A percentile compares a stretch with the other conserved stretches of the same genome.
These are phyloP conservation scores for Rhodinocichla rosea DNA, from an alignment of 2,113 vertebrate species.

Conservation along the genomic window DNA sequence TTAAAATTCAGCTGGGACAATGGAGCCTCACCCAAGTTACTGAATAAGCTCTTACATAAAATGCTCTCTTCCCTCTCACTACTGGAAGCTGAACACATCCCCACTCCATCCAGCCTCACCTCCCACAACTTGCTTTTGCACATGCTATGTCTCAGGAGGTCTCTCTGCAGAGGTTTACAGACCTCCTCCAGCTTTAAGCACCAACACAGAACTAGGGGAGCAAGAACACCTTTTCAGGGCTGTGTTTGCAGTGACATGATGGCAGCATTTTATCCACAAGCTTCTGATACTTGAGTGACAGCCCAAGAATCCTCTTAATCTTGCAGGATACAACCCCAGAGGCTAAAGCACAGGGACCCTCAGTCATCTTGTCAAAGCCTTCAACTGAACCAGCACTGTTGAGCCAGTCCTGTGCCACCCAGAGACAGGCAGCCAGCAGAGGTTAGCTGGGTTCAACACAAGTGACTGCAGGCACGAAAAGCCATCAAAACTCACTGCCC, in stretches of 20 bases:
- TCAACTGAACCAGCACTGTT: neutral
- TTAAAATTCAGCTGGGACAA: conserved; percentile 41
- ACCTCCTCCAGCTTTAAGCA: neutral
- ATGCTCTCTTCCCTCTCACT: neutral
- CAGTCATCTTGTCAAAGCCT: neutral
- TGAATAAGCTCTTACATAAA: conserved; percentile 25
- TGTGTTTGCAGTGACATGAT: neutral
- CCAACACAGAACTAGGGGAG: neutral
- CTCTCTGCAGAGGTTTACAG: neutral
- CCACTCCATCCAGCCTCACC: neutral
- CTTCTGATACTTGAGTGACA: neutral
- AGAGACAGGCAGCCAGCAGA: neutral
- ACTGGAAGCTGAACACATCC: neutral
- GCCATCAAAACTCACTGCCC: conserved; percentile 33
- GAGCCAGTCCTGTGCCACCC: neutral
- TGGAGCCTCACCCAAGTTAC: neutral
- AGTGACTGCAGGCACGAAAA: conserved; percentile 38
- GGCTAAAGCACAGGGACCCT: neutral
- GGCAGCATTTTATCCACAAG: neutral
- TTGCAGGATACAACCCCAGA: neutral
- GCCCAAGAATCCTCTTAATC: neutral
- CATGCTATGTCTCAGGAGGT: accelerated
- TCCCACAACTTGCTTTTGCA: neutral
- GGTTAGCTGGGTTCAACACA: conserved; percentile 27
- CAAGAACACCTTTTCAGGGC: neutral